These are phyloP conservation scores for Larimichthys polyactis DNA, from an alignment of 2,113 vertebrate genomes.

Conservation along the genomic window DNA sequence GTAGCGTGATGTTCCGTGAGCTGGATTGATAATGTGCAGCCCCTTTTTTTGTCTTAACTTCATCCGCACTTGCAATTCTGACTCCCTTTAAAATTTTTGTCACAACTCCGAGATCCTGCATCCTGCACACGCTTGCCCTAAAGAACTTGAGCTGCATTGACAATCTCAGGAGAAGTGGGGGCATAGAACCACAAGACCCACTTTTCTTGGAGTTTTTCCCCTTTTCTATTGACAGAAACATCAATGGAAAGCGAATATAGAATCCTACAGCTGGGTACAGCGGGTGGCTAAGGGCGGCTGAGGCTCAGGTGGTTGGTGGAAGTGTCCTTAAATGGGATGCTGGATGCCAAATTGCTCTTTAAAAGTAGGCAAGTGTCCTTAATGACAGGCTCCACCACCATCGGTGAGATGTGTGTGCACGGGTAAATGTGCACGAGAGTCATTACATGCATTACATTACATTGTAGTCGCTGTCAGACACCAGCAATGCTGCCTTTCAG, in stretches of 20 bases:
- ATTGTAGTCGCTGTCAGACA: constrained; percentile 40
- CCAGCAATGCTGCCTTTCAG: constrained; percentile 36
- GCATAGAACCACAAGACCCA: no score
- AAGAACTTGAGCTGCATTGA: not conserved
- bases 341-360: constrained; percentile 5
- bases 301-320: not conserved
- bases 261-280: not conserved
- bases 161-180: not conserved
- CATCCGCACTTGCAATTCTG: not conserved
- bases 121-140: not conserved
- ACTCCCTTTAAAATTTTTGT: not conserved
- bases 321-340: constrained; percentile 7
- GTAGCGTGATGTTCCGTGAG: no score
- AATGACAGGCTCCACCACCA: not conserved
- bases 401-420: not conserved
- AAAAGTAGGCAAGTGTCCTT: not conserved
- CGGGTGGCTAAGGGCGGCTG: not conserved
- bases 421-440: constrained; percentile 10
- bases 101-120: not conserved
- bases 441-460: constrained; percentile 38
- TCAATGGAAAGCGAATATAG: not conserved
- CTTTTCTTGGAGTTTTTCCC: not conserved
- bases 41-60: not conserved
- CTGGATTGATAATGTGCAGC: not conserved
- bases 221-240: not conserved